These are phyloP conservation scores for Cyphomyrmex costatus DNA, from an alignment of 1,140 invertebrate genomes.

Conservation along the genomic window DNA sequence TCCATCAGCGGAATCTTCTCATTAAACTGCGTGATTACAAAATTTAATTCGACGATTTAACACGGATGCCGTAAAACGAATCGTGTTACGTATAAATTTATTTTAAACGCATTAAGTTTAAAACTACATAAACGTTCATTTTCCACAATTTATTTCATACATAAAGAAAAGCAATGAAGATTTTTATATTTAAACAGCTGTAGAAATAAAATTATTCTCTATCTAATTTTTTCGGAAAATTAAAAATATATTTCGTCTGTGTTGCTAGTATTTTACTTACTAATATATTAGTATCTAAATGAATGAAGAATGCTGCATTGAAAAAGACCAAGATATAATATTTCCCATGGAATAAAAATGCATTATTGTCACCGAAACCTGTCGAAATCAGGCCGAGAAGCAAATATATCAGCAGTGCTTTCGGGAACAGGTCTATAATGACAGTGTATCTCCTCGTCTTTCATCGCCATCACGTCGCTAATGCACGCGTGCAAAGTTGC, in stretches of 20 bases:
- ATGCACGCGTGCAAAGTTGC: constrained; percentile 71
- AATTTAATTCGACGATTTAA: constrained; percentile 45
- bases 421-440: constrained; percentile 62
- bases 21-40: constrained; percentile 27
- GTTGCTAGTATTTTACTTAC: neutral
- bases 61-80: constrained; percentile 17
- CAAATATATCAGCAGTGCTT: constrained; percentile 52
- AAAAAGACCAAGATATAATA: too few species aligned
- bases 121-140: neutral
- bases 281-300: constrained; percentile 2
- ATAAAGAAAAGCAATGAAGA: neutral
- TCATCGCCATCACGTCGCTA: constrained; percentile 66
- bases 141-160: neutral
- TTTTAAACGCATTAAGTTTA: neutral
- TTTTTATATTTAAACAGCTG: neutral
- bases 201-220: neutral
- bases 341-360: neutral
- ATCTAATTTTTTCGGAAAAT: neutral
- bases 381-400: constrained; percentile 20
- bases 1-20: constrained; percentile 21
- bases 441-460: constrained; percentile 70
- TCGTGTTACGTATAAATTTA: neutral
- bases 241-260: neutral
- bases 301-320: neutral
- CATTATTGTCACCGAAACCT: constrained; percentile 34